These are phyloP conservation scores for Turritopsis rubra DNA, from an alignment of 30 jellyfish, hydroid and myxozoan genomes.

Conservation along the genomic window DNA sequence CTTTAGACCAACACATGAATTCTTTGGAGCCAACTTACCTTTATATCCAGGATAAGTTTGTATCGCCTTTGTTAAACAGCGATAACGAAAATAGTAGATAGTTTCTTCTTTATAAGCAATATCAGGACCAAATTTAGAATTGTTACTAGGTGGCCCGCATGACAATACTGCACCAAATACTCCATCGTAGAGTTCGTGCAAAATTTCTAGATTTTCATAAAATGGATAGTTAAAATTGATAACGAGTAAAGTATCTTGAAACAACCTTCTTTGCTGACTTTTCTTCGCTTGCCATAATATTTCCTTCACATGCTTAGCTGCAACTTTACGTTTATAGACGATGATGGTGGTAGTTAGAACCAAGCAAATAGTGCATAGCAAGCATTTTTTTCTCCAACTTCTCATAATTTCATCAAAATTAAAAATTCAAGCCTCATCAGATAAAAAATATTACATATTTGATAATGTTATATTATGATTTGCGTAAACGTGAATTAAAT, in stretches of 20 bases:
- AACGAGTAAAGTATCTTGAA: slow-evolving; percentile 40
- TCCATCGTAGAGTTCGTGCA: slow-evolving; percentile 40
- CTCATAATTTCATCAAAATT: no score
- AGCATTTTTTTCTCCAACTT: no score
- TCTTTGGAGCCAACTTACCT: slow-evolving; percentile 29
- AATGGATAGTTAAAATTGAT: slow-evolving; percentile 58
- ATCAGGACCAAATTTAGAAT: slow-evolving; percentile 35
- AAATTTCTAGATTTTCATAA: slow-evolving; percentile 45
- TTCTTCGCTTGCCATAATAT: neutral
- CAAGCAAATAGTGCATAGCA: no score
- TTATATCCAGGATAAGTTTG: slow-evolving; percentile 41
- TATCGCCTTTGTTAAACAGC: slow-evolving; percentile 61
- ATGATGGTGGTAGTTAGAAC: no score
- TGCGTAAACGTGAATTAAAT: no score
- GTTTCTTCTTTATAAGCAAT: slow-evolving; percentile 28
- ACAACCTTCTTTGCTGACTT: neutral
- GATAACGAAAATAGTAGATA: slow-evolving; percentile 56
- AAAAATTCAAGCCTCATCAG: no score
- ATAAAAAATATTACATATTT: no score
- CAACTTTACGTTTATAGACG: no score
- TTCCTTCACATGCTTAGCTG: no score
- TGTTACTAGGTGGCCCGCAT: slow-evolving; percentile 55
- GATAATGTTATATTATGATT: no score
- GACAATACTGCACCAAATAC: slow-evolving; percentile 55
- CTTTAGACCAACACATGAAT: neutral